Percentiles rank a stretch among this genome's conserved stretches.
Evolutionary conservation across 2,113 vertebrate species (phyloP).

Genomic region (Notarius quadriscutis): DNA sequence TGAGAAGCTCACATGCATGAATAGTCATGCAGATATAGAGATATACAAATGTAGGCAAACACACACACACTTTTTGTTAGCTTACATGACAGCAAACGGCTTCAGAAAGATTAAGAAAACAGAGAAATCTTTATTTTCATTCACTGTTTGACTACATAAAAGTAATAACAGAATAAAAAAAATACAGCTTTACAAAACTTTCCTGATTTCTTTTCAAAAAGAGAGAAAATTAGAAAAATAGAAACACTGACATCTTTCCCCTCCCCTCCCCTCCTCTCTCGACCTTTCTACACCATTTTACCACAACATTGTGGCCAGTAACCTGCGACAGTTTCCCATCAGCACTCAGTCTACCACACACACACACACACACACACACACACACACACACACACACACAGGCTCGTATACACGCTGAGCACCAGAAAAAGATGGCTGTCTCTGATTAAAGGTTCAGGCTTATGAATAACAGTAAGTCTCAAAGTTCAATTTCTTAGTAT

Average conservation of each 20-base stretch:
- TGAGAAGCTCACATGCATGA: neutral
- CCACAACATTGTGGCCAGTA: slow-evolving; percentile 59
- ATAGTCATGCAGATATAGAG: slow-evolving; percentile 5
- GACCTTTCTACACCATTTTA: slow-evolving; percentile 62
- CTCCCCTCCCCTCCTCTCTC: slow-evolving; percentile 58
- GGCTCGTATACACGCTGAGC: slow-evolving; percentile 2
- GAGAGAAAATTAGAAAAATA: slow-evolving; percentile 6
- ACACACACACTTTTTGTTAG: neutral
- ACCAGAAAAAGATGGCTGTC: slow-evolving; percentile 27
- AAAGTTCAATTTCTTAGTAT: slow-evolving; percentile 47
- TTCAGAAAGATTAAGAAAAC: neutral
- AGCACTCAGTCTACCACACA: slow-evolving; percentile 24
- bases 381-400: slow-evolving; percentile 27
- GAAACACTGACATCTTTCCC: slow-evolving; percentile 63
- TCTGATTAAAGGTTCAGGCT: slow-evolving; percentile 35
- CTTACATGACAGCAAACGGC: neutral
- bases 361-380: slow-evolving; percentile 26
- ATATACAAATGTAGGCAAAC: neutral
- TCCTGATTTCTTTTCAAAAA: neutral
- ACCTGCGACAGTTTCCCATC: slow-evolving; percentile 50
- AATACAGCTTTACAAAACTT: slow-evolving; percentile 5
- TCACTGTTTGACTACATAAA: neutral
- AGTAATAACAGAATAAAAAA: neutral
- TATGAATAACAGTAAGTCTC: slow-evolving; percentile 18
- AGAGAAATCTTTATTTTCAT: slow-evolving; percentile 15